Evolutionary conservation across 1,140 invertebrate species (phyloP).

Genomic region (Aplysia californica): DNA sequence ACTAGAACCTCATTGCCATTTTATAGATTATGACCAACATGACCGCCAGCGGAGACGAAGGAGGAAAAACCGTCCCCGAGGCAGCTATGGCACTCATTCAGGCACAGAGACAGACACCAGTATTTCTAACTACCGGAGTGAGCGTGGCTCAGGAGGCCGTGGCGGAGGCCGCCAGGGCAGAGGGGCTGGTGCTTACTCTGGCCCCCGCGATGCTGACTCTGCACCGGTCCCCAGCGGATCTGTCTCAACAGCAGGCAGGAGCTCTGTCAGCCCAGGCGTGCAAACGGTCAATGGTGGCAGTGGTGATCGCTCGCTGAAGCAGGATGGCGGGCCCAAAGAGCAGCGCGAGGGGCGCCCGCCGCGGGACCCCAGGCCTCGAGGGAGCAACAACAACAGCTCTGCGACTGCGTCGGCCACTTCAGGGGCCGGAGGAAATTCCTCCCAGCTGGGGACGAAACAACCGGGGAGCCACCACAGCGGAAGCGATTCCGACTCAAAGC

Average conservation of each 20-base stretch:
- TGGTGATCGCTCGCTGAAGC: conserved; percentile 30
- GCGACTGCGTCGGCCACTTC: neutral
- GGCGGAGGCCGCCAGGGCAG: conserved; percentile 11
- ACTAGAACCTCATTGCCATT: too few relatives aligned
- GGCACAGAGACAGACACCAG: conserved; percentile 65
- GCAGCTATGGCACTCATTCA: conserved; percentile 54
- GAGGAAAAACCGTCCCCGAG: conserved; percentile 42
- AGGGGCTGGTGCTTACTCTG: neutral
- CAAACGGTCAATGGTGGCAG: conserved; percentile 25
- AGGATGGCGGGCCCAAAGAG: conserved; percentile 12
- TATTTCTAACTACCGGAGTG: conserved; percentile 53
- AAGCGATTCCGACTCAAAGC: conserved; percentile 53
- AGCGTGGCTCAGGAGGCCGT: conserved; percentile 15
- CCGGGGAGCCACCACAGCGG: conserved; percentile 46
- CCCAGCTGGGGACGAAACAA: conserved; percentile 29
- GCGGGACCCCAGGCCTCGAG: conserved; percentile 25
- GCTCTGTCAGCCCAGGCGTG: conserved; percentile 19
- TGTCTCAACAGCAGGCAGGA: conserved; percentile 13
- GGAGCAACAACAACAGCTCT: conserved; percentile 40
- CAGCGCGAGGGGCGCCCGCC: conserved; percentile 10
- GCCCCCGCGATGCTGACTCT: conserved; percentile 12
- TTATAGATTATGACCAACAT: conserved; percentile 47
- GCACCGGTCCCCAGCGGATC: conserved; percentile 11
- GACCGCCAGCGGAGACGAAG: conserved; percentile 47
- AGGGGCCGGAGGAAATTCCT: neutral